phyloP scores from a whole-genome alignment of 2,888 invertebrate genomes.

The Gasteruption jaculator region DNA sequence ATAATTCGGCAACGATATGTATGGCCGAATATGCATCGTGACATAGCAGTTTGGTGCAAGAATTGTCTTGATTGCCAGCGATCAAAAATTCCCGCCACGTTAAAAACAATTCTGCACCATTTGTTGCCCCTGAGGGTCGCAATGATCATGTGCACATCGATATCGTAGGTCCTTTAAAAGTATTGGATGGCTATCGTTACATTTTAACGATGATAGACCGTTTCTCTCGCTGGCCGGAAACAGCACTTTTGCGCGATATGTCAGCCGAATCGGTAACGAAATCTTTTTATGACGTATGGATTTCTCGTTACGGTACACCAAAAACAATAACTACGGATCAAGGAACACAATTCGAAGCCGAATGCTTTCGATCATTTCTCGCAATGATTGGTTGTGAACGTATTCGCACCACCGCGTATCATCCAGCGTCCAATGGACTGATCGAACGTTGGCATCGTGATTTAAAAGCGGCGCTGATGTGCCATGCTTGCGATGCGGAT shows the following conservation, averaged over 20 bases:
- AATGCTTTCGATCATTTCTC: constrained; percentile 29
- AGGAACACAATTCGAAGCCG: constrained; percentile 42
- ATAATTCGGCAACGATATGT: constrained; percentile 22
- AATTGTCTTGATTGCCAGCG: constrained; percentile 32
- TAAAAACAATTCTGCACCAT: not conserved
- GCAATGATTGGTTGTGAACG: constrained; percentile 17
- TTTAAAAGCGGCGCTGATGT: constrained; percentile 28
- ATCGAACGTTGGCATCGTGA: no score
- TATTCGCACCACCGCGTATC: constrained; percentile 20
- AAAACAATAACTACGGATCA: constrained; percentile 31
- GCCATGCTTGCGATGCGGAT: constrained; percentile 10
- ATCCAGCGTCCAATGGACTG: constrained; percentile 28
- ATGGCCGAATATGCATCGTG: constrained; percentile 26
- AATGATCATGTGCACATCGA: constrained; percentile 7
- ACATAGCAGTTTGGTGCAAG: constrained; percentile 27
- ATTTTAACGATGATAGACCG: constrained; percentile 1
- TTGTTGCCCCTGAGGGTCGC: constrained; percentile 6
- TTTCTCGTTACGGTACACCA: constrained; percentile 23
- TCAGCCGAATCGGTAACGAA: constrained; percentile 5
- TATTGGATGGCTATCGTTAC: not conserved
- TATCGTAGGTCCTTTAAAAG: not conserved
- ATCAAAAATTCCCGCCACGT: constrained; percentile 26
- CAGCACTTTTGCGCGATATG: not conserved
- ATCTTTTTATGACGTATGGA: constrained; percentile 21
- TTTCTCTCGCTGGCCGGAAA: not conserved